Conservation (phyloP, 2,888 invertebrate species). For the Cheilosia soror region DNA sequence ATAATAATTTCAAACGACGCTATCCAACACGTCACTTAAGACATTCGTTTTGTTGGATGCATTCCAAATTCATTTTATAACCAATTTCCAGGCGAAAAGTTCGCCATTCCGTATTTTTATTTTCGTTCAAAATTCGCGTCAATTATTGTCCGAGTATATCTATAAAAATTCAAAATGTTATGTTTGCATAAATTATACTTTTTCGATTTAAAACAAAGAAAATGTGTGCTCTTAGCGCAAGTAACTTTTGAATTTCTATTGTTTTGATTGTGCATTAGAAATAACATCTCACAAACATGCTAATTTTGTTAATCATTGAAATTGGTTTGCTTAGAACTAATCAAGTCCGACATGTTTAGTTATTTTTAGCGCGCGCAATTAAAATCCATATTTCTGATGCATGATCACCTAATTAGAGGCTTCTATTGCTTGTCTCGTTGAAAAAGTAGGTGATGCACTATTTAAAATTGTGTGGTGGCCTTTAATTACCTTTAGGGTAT, state of each 20-base stretch:
- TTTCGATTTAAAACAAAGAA: background rate
- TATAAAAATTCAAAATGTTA: no score
- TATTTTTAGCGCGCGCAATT: conserved; percentile 1
- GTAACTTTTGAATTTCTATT: no score
- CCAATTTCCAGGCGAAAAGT: background rate
- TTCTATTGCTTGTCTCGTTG: background rate
- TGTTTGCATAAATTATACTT: background rate
- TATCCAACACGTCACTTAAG: background rate
- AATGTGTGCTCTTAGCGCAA: no score
- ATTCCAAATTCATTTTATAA: conserved; percentile 1
- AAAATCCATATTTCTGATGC: background rate
- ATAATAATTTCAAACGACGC: no score
- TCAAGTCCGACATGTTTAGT: background rate
- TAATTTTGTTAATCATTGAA: conserved; percentile 1
- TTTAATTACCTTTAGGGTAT: background rate
- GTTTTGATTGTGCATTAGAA: background rate
- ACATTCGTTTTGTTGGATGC: conserved; percentile 7
- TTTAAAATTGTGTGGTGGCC: background rate
- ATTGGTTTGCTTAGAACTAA: background rate
- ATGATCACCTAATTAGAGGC: conserved; percentile 2
- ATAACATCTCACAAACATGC: background rate
- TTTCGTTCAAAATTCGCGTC: background rate
- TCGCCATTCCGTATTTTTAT: conserved; percentile 4
- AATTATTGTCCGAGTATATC: no score
- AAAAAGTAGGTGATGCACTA: conserved; percentile 2